Conservation (phyloP, 1,140 invertebrate species). For the Polypedilum vanderplanki region DNA sequence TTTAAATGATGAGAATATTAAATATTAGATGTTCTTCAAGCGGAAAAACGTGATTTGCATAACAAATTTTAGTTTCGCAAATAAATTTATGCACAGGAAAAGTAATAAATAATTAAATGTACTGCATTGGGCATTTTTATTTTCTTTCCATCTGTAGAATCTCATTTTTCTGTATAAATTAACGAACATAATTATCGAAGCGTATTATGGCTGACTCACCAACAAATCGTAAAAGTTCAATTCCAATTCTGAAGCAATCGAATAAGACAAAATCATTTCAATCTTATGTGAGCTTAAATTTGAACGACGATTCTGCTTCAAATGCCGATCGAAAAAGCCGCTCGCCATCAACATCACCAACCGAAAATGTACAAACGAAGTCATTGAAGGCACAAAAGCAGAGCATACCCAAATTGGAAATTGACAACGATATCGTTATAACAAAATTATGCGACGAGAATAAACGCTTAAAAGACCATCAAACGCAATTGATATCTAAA, state of each 20-base stretch:
- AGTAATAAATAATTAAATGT: slow-evolving; percentile 9
- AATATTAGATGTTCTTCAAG: background rate
- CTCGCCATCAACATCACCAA: slow-evolving; percentile 21
- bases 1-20: background rate
- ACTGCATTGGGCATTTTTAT: background rate
- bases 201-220: slow-evolving; percentile 12
- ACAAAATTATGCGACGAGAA: slow-evolving; percentile 22
- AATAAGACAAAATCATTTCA: slow-evolving; percentile 25
- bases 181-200: background rate
- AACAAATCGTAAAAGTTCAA: background rate
- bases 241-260: background rate
- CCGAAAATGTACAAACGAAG: background rate
- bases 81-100: background rate
- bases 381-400: slow-evolving; percentile 15
- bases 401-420: slow-evolving; percentile 20
- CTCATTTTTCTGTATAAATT: background rate
- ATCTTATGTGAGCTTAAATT: slow-evolving; percentile 7
- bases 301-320: background rate
- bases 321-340: background rate
- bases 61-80: background rate
- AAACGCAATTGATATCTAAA: slow-evolving; percentile 23
- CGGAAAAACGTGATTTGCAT: slow-evolving; percentile 5
- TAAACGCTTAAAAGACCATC: slow-evolving; percentile 23
- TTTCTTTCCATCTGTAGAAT: background rate
- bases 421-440: slow-evolving; percentile 22